These are phyloP conservation scores for Limnodromus scolopaceus DNA, from an alignment of 2,797 vertebrate genomes.

Conservation along the genomic window DNA sequence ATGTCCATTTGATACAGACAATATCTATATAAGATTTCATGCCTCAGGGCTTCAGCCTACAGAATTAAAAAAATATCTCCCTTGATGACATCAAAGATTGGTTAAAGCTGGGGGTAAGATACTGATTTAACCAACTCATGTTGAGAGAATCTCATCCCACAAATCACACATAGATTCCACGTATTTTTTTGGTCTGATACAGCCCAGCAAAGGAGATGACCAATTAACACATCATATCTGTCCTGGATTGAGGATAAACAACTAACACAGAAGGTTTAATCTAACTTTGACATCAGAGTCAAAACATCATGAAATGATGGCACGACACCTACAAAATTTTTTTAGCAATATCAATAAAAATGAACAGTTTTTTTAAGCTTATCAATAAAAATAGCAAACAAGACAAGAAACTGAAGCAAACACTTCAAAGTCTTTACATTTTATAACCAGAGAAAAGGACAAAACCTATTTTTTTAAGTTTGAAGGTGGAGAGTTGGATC, in stretches of 20 bases:
- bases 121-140: background rate
- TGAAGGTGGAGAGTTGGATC: background rate
- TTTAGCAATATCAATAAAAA: background rate
- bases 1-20: background rate
- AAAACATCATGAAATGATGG: background rate
- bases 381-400: background rate
- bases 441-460: background rate
- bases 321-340: background rate
- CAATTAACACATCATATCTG: background rate
- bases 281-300: background rate
- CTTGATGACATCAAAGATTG: background rate
- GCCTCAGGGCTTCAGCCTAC: background rate
- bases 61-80: background rate
- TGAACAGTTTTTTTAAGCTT: background rate
- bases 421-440: background rate
- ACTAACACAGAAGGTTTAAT: background rate
- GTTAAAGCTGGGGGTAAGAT: background rate
- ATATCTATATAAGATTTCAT: background rate
- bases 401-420: background rate
- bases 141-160: background rate
- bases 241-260: background rate
- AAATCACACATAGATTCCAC: background rate
- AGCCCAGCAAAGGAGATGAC: background rate
- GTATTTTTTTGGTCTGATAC: background rate
- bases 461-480: background rate